A percentile compares a stretch with the other conserved stretches of the same genome.
Conservation (phyloP, 2,113 vertebrate species). For the Apus apus region DNA sequence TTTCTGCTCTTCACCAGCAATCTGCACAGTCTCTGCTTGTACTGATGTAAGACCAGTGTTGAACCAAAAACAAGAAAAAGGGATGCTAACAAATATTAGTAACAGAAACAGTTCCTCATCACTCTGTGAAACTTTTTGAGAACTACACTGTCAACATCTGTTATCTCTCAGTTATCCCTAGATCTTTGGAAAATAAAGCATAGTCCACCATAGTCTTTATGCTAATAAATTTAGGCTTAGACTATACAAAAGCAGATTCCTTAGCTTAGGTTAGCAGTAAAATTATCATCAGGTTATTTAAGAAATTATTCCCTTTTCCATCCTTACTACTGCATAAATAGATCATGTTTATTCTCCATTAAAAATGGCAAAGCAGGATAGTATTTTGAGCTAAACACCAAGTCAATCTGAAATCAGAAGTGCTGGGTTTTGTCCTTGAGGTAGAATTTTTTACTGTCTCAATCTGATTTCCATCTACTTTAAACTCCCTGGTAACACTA, state of each 20-base stretch:
- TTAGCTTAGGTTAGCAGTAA: neutral
- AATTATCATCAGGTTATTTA: neutral
- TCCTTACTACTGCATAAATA: neutral
- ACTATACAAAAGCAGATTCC: neutral
- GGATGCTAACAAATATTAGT: neutral
- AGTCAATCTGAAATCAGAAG: neutral
- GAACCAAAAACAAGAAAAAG: neutral
- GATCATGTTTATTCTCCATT: neutral
- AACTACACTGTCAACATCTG: neutral
- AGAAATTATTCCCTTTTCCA: neutral
- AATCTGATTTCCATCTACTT: neutral
- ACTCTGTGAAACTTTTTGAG: neutral
- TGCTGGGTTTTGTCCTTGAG: neutral
- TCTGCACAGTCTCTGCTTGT: neutral
- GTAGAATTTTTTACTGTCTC: neutral
- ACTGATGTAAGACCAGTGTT: neutral
- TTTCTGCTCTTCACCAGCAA: neutral
- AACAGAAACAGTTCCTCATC: neutral
- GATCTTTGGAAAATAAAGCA: neutral
- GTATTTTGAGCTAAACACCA: neutral
- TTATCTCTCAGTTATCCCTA: neutral
- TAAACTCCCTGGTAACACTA: neutral
- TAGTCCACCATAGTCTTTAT: neutral
- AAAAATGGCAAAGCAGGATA: neutral
- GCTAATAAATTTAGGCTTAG: neutral